These are phyloP conservation scores for Amorpha juglandis DNA, from an alignment of 2,888 invertebrate species.

Conservation along the genomic window DNA sequence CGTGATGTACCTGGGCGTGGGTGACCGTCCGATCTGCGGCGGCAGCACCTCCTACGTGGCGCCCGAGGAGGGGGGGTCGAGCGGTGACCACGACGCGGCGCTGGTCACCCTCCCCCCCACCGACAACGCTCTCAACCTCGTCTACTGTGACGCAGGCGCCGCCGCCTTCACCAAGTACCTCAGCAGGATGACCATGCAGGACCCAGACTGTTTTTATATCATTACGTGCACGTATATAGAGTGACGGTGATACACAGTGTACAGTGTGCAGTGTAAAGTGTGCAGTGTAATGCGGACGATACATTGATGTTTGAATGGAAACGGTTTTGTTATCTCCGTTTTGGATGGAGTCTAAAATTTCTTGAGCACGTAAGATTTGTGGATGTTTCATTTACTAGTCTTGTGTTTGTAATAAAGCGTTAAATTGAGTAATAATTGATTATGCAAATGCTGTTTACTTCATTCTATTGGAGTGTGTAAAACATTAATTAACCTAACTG, in stretches of 20 bases:
- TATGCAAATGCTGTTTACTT: no score
- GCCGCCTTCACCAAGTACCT: conserved; percentile 78
- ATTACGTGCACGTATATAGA: conserved; percentile 68
- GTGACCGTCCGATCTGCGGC: conserved; percentile 51
- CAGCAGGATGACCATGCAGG: conserved; percentile 56
- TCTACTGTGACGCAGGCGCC: conserved; percentile 83
- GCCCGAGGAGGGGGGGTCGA: conserved; percentile 57
- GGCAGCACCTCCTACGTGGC: conserved; percentile 64
- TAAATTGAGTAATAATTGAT: no score
- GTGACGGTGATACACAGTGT: conserved; percentile 57
- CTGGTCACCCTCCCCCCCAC: conserved; percentile 86
- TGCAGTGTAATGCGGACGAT: neutral
- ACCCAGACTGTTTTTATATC: conserved; percentile 61
- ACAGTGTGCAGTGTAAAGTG: neutral
- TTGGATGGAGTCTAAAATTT: no score
- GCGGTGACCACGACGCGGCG: conserved; percentile 48
- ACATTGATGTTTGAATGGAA: neutral
- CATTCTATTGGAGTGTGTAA: no score
- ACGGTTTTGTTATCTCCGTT: neutral
- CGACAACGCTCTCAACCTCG: conserved; percentile 88
- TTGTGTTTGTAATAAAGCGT: no score
- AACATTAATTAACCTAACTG: no score
- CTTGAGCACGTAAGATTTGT: no score
- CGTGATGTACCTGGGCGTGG: conserved; percentile 62
- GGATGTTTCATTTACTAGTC: no score